Conservation (phyloP, 1,140 invertebrate species). For the Pseudobourletiella spinata region DNA sequence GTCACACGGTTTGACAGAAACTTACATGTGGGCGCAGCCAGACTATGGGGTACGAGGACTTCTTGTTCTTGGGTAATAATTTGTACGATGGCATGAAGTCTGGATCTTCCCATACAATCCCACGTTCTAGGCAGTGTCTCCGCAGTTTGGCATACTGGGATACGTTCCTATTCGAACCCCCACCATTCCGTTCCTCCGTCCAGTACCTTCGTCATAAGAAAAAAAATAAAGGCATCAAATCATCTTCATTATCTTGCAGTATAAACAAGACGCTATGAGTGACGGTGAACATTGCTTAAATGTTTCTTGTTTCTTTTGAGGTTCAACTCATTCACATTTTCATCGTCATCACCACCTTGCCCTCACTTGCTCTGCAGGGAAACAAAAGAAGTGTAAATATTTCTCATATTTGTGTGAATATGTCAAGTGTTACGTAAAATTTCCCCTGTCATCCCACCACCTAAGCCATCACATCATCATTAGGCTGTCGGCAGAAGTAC, state of each 20-base stretch:
- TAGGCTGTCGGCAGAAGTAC: too few relatives aligned
- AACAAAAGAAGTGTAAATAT: too few relatives aligned
- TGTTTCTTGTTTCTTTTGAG: background rate
- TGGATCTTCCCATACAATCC: constrained; percentile 56
- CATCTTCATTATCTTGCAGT: background rate
- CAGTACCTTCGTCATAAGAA: constrained; percentile 46
- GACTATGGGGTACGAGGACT: constrained; percentile 43
- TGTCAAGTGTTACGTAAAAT: too few relatives aligned
- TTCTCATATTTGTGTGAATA: too few relatives aligned
- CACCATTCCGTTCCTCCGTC: constrained; percentile 48
- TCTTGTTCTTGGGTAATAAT: constrained; percentile 31
- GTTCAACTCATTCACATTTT: too few relatives aligned
- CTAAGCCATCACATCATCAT: too few relatives aligned
- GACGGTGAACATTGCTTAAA: background rate
- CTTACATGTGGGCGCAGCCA: constrained; percentile 55
- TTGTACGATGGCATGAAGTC: constrained; percentile 41
- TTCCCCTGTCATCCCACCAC: too few relatives aligned
- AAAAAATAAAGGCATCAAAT: constrained; percentile 5
- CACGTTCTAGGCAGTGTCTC: constrained; percentile 49
- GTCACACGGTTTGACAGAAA: too few relatives aligned
- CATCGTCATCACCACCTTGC: too few relatives aligned
- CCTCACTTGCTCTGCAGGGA: too few relatives aligned
- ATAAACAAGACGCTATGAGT: background rate
- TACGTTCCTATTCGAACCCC: constrained; percentile 39
- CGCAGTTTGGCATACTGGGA: constrained; percentile 46